Evolutionary conservation across 2,797 vertebrate species (phyloP).

Genomic region (Chiloscyllium punctatum): DNA sequence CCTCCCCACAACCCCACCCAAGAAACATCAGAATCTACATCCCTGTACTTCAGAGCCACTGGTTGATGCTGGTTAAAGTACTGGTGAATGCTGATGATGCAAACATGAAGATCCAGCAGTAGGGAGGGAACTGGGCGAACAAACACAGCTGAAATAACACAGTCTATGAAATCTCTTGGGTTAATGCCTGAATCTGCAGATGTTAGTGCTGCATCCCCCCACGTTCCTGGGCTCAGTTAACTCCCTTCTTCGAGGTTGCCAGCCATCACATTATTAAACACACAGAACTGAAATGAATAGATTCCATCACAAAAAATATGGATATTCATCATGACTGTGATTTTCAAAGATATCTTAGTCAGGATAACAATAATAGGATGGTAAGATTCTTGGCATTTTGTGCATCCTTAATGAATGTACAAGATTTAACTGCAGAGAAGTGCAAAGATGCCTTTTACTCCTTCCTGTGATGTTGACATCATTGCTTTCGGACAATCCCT

Average conservation of each 20-base stretch:
- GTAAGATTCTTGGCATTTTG: neutral
- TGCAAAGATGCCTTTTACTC: neutral
- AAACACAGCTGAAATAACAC: slow-evolving; percentile 26
- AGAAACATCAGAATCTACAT: neutral
- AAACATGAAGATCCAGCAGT: neutral
- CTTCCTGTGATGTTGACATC: neutral
- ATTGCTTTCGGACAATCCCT: neutral
- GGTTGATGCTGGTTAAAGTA: neutral
- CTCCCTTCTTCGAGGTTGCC: neutral
- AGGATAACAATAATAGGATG: neutral
- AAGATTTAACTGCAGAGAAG: neutral
- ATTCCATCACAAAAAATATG: neutral
- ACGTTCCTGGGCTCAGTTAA: neutral
- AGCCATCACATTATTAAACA: slow-evolving; percentile 8
- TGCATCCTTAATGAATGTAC: neutral
- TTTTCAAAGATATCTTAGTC: neutral
- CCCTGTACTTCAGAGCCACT: neutral
- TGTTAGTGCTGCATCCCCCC: neutral
- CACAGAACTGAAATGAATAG: neutral
- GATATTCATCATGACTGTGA: neutral
- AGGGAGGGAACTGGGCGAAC: neutral
- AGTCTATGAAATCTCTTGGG: neutral
- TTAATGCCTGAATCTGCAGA: slow-evolving; percentile 5
- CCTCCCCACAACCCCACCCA: too few species aligned
- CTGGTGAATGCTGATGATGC: neutral